These are phyloP conservation scores for Xestia rhomboidea DNA, from an alignment of 2,888 invertebrate species.

Conservation along the genomic window DNA sequence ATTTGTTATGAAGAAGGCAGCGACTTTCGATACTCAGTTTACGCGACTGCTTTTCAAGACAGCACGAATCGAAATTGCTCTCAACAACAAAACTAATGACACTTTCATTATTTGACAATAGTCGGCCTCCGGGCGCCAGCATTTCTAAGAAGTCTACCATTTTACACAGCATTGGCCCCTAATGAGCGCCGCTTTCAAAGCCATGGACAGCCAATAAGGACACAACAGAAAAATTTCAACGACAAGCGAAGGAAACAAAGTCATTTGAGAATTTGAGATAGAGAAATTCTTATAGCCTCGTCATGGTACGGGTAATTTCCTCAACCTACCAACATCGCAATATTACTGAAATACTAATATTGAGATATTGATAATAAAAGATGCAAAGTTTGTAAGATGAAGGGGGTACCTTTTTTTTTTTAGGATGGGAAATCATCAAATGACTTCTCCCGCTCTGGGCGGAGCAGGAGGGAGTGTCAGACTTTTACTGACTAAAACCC, in stretches of 20 bases:
- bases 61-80: slow-evolving; percentile 48
- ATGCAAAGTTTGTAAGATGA: too few species aligned
- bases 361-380: too few species aligned
- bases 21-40: slow-evolving; percentile 24
- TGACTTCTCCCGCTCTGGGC: too few species aligned
- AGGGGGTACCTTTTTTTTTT: too few species aligned
- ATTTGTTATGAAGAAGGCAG: slow-evolving; percentile 8
- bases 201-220: slow-evolving; percentile 37
- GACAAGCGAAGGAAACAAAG: slow-evolving; percentile 37
- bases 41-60: slow-evolving; percentile 18
- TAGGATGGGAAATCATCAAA: too few species aligned
- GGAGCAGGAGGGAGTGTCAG: too few species aligned
- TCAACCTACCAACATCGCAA: slow-evolving; percentile 9
- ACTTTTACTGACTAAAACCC: too few species aligned
- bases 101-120: slow-evolving; percentile 67
- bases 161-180: slow-evolving; percentile 43
- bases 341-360: neutral
- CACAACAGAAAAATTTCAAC: slow-evolving; percentile 35
- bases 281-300: slow-evolving; percentile 29
- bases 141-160: slow-evolving; percentile 44
- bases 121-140: slow-evolving; percentile 30
- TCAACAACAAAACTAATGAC: slow-evolving; percentile 61
- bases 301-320: slow-evolving; percentile 7
- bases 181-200: slow-evolving; percentile 59
- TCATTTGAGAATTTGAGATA: slow-evolving; percentile 29